Conservation (phyloP, 2,888 invertebrate genomes). For the Coelogynopora nodosa region DNA sequence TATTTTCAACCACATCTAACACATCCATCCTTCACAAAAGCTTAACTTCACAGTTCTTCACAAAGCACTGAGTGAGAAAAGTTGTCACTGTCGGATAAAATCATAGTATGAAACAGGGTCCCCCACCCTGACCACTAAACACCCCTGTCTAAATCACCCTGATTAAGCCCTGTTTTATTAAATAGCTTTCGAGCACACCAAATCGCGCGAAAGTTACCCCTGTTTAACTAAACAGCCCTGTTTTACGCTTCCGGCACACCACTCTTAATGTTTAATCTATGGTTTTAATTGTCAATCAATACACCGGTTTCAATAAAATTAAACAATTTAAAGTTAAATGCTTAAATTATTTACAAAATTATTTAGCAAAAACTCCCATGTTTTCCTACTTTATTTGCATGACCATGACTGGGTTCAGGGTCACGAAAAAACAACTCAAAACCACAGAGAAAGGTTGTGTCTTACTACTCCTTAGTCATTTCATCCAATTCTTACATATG, state of each 20-base stretch:
- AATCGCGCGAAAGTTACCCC: background rate
- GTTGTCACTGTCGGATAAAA: background rate
- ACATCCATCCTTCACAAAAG: background rate
- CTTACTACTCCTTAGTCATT: background rate
- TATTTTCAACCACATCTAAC: background rate
- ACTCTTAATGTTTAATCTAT: background rate
- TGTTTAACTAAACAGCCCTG: background rate
- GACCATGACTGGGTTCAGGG: no score
- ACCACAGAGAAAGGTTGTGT: background rate
- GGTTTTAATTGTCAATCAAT: no score
- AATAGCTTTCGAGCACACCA: background rate
- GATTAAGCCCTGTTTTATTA: background rate
- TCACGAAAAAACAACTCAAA: no score
- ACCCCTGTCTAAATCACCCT: background rate
- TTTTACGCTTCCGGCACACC: background rate
- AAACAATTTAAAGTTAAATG: no score
- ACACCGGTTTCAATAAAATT: no score
- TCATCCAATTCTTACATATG: background rate
- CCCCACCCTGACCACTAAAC: background rate
- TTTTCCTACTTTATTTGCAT: no score
- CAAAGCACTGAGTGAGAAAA: background rate
- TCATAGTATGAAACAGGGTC: background rate
- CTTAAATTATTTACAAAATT: no score
- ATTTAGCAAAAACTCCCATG: no score
- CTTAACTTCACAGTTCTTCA: background rate